phyloP scores from a whole-genome alignment of 2,113 vertebrate species.

The Limanda limanda region DNA sequence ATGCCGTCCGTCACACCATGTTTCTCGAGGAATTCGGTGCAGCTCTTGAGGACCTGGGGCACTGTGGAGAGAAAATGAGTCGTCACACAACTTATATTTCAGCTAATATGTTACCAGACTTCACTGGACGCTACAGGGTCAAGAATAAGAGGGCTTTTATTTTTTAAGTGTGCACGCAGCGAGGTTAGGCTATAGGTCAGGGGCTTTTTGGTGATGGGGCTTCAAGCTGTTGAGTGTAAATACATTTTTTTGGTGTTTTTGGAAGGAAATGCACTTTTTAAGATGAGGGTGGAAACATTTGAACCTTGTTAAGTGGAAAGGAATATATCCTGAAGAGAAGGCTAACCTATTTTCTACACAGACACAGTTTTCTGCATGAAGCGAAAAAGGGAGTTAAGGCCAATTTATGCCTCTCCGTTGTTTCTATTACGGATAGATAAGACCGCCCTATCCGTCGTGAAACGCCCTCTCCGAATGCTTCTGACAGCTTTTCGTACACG shows the following conservation, averaged over 20 bases:
- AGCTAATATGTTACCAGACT: neutral
- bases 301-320: constrained; percentile 6
- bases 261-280: neutral
- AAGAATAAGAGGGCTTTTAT: neutral
- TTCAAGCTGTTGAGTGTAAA: neutral
- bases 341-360: neutral
- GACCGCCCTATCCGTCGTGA: too few relatives aligned
- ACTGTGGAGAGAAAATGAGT: constrained; percentile 77
- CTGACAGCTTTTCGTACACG: too few relatives aligned
- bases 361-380: neutral
- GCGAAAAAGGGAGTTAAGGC: too few relatives aligned
- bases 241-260: neutral
- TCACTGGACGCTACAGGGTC: neutral
- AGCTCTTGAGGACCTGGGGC: constrained; percentile 98
- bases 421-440: too few relatives aligned
- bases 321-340: neutral
- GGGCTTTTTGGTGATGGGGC: neutral
- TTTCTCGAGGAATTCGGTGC: constrained; percentile 98
- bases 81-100: constrained; percentile 13
- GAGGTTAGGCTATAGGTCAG: neutral
- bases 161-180: neutral
- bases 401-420: too few relatives aligned
- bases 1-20: constrained; percentile 98
- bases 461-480: too few relatives aligned
- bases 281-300: constrained; percentile 3